A percentile compares a stretch with the other conserved stretches of the same genome.
Evolutionary conservation across 92 coral and sea anemone species (phyloP).

Genomic region (Isaurus tuberculatus): DNA sequence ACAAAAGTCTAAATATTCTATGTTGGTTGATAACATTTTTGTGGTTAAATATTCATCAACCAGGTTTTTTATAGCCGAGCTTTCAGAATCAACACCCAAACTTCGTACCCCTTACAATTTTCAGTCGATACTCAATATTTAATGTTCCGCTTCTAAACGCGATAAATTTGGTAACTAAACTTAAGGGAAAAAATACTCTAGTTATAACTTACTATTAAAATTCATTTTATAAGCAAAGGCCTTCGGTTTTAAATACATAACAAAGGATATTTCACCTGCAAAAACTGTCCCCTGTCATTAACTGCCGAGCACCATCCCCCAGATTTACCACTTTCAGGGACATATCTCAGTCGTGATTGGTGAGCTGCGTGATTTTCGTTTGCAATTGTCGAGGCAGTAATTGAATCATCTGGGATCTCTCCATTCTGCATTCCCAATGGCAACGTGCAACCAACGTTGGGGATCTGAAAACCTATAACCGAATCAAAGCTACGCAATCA

Average conservation of each 20-base stretch:
- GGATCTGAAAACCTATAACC: constrained; percentile 5
- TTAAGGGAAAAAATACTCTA: no score
- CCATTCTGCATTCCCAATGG: constrained; percentile 28
- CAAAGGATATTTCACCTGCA: constrained; percentile 2
- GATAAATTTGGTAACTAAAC: no score
- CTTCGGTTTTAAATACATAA: neutral
- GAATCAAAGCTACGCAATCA: neutral
- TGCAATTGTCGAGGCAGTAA: constrained; percentile 13
- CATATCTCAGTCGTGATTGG: constrained; percentile 16
- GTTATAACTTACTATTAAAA: neutral
- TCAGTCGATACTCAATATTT: no score
- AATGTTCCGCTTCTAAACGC: no score
- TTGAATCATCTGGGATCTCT: constrained; percentile 29
- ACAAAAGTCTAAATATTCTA: no score
- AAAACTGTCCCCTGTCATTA: constrained; percentile 29
- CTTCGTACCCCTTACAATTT: no score
- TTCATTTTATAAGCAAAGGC: neutral
- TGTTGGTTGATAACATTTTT: no score
- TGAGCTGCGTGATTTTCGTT: neutral
- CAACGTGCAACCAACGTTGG: constrained; percentile 40
- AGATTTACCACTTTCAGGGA: constrained; percentile 1
- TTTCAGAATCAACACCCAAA: no score
- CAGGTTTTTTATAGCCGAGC: no score
- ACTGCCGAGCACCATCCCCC: neutral
- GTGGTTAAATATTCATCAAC: no score